Evolutionary conservation across 2,113 vertebrate genomes (phyloP).

Genomic region (Myrmecophaga tridactyla): DNA sequence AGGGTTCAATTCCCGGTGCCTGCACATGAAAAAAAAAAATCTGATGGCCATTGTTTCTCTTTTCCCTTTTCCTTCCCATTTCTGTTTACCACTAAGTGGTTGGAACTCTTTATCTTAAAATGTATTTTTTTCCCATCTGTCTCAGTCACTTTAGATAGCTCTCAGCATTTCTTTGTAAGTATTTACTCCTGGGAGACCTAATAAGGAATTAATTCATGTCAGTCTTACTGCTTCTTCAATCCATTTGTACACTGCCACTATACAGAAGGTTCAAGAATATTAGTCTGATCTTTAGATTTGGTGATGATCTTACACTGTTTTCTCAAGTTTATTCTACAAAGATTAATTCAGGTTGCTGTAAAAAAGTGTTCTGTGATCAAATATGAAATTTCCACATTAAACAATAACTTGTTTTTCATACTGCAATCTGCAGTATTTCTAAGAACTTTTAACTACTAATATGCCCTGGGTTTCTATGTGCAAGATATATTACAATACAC

Average conservation of each 20-base stretch:
- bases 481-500: background rate
- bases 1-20: no score
- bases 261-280: background rate
- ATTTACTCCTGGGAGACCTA: background rate
- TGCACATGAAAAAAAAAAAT: no score
- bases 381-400: background rate
- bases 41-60: background rate
- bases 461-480: background rate
- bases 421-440: background rate
- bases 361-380: background rate
- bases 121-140: background rate
- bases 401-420: background rate
- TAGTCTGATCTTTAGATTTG: background rate
- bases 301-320: background rate
- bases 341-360: background rate
- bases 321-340: background rate
- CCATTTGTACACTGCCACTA: background rate
- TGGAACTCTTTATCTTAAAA: background rate
- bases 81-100: background rate
- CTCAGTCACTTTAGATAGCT: background rate
- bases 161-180: background rate
- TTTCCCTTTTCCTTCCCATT: background rate
- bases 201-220: background rate
- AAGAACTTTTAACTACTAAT: background rate
- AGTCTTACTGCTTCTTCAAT: background rate